A percentile compares a stretch with the other conserved stretches of the same genome.
phyloP scores from a whole-genome alignment of 2,797 vertebrate species.

The Thamnophis elegans region DNA sequence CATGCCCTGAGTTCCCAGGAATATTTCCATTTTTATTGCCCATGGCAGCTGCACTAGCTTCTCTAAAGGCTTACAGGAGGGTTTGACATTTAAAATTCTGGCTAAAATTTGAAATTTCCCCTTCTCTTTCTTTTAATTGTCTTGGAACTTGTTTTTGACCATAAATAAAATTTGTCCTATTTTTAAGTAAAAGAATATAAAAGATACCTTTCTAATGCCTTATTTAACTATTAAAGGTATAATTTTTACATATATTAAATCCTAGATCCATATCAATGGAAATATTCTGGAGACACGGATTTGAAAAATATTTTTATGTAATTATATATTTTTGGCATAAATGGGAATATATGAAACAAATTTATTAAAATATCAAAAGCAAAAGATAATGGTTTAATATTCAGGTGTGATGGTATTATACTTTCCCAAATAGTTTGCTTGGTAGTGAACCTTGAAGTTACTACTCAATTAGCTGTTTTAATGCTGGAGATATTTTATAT shows the following conservation, averaged over 20 bases:
- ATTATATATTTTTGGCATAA: not conserved
- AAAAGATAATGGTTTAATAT: not conserved
- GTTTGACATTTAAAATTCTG: not conserved
- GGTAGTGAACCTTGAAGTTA: conserved; percentile 50
- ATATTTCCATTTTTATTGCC: not conserved
- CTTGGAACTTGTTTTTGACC: not conserved
- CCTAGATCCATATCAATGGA: not conserved
- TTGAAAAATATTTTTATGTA: not conserved
- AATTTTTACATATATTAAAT: not conserved
- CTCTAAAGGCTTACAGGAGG: not conserved
- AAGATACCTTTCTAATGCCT: not conserved
- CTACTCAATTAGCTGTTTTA: conserved; percentile 55
- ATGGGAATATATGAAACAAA: not conserved
- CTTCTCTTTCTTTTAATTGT: not conserved
- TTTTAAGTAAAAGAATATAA: not conserved
- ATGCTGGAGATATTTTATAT: conserved; percentile 59
- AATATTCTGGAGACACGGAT: not conserved
- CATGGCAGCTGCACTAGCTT: not conserved
- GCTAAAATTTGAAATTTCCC: not conserved
- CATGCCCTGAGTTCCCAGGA: not conserved
- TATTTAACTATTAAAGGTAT: not conserved
- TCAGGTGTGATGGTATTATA: conserved; percentile 12
- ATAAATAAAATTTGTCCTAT: not conserved
- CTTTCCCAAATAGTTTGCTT: conserved; percentile 43
- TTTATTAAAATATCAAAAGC: not conserved